A percentile compares a stretch with the other conserved stretches of the same genome.
Evolutionary conservation across 1,140 invertebrate genomes (phyloP).

Genomic region (Bombus balteatus): DNA sequence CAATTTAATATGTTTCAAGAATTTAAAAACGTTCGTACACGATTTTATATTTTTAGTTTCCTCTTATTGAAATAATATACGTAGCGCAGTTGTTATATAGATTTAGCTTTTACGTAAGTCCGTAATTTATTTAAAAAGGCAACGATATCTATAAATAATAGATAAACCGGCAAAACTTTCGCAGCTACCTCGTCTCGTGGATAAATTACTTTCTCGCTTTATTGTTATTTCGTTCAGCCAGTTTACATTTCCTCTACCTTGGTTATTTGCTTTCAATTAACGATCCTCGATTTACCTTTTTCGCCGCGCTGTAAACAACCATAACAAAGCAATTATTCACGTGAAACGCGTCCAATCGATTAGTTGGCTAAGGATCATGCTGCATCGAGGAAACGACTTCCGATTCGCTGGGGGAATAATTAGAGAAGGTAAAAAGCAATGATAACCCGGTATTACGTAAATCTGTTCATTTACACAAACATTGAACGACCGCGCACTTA

Average conservation of each 20-base stretch:
- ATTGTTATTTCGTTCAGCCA: not conserved
- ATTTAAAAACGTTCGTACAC: too few species aligned
- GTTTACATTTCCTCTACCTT: not conserved
- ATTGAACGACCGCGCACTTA: not conserved
- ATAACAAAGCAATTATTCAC: conserved; percentile 9
- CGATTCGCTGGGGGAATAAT: not conserved
- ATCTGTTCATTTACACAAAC: conserved; percentile 2
- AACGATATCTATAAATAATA: not conserved
- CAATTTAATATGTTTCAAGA: too few species aligned
- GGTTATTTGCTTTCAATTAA: not conserved
- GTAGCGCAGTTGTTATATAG: too few species aligned
- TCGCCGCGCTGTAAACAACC: not conserved
- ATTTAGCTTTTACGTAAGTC: too few species aligned
- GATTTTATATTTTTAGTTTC: too few species aligned
- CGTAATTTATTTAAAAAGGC: too few species aligned
- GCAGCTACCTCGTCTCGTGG: not conserved
- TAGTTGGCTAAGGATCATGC: not conserved
- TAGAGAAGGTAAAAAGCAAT: not conserved
- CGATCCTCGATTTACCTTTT: not conserved
- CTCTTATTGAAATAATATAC: too few species aligned
- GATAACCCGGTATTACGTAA: conserved; percentile 15
- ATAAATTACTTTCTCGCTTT: not conserved
- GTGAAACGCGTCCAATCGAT: conserved; percentile 21
- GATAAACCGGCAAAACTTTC: not conserved
- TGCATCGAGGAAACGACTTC: conserved; percentile 3